Base-by-base conservation (phyloP, 2,113 vertebrate species). In the Numenius arquata region DNA sequence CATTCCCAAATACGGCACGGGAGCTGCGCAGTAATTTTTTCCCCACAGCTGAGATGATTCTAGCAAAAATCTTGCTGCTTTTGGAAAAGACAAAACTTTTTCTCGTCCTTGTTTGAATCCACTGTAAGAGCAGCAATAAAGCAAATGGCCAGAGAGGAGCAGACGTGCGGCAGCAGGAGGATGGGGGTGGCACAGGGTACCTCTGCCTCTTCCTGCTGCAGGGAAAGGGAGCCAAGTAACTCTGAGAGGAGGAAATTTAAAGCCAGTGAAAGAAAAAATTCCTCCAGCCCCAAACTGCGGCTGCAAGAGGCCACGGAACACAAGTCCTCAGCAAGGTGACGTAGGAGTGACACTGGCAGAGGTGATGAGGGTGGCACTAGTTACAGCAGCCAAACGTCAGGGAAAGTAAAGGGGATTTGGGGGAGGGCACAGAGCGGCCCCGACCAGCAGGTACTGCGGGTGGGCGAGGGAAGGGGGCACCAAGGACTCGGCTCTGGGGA, bases 1-100 rank as follows among this genome's bases (percentile, higher is more conserved):
- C 40, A 2, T 47, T 50, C 52, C 56, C 56, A 62, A 79, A 52
- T 1, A 22, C 0, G 3, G 32, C 62, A 22, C 0, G 0, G 23
- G 58, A 73, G 40, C 26, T 52, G 13, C 32, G 41, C 0, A 1
- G 58, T 6, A 23, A 7, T 5, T 58, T 16, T n/a, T 59, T 62
- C 13, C 5, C 65, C 56, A 26, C 3, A 41, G 38, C 16, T 38
- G 11, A 53, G 23, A 34, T 38, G 34, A 63, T 65, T n/a, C 48
- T 36, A 47, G 56, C 18, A 67, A 77, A 85, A 88, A 34, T 36
- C 32, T 40, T 41, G 36, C 41, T 48, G 52, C 66, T 77, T 58
- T 45, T 66, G 53, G 59, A 53, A 66, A 72, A 68, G 29, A 7
- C 32, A 36, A 23, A 9, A 2, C 15, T 15, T 34, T 38, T 12